Evolutionary conservation across 2,888 invertebrate genomes (phyloP), one percentile per base, ranked within the genome.

Genomic region (Sylvicola cinctus): DNA sequence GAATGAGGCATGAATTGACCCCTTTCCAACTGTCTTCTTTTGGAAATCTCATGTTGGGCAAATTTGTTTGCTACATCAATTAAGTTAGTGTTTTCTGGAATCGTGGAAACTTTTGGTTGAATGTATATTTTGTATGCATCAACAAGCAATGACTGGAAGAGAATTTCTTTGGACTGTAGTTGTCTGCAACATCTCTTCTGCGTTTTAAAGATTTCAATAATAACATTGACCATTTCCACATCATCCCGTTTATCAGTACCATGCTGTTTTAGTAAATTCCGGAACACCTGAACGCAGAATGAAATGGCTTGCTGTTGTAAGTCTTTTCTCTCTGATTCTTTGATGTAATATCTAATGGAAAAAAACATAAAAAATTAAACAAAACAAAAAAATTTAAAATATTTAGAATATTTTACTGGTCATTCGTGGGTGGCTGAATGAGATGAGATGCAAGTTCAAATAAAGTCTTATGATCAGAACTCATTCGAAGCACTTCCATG

Each of bases 311-410:
- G 77, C 36, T 77, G 73, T 1, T 79, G 75, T 36, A 87, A 62
- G 46, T 78, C 76, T 44, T 79, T 72, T 36, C 90, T 68, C 51
- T 90, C 90, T 2, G 70, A 68, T 51, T 90, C 85, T 26, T 81
- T 68, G 38, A 93, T 66, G 53, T 88, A 91, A 47, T 76, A 74
- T 47, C 76, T 76, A 47, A 23, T 20, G 16, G 31, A 29, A 28
- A 34, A 29, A 35, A 36, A 26, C 25, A 13, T 2, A 31, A 3
- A 20, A 31, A 23, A 23, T 29, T n/a, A 11, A 28, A 23, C 30
- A 12, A 31, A 26, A 34, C 33, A 27, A 23, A 15, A 29, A 13
- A 15, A 34, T 25, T 32, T 5, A n/a, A 30, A 32, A 26, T 31
- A 32, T 2, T 3, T 8, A 28, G 37, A 35, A 31, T 30, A 28